Base-by-base conservation (phyloP, 2,797 vertebrate genomes). In the Sebastolobus altivelis region DNA sequence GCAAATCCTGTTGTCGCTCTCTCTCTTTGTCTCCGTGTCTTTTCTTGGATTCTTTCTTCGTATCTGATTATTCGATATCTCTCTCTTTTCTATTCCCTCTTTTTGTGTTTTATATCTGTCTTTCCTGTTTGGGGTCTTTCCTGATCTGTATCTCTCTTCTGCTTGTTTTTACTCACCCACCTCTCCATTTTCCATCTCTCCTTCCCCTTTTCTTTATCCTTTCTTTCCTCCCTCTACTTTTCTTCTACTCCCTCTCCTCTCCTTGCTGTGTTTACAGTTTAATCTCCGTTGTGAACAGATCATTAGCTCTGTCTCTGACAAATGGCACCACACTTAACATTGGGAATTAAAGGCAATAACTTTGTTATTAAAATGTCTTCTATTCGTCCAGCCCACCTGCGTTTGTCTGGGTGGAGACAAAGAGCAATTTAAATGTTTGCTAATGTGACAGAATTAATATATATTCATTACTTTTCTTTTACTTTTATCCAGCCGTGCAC, bases 301-400 rank as follows among this genome's bases (percentile, higher is more conserved):
- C 83, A 86, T 88, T 87, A 90, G 60, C 59, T 69, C 72, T 11
- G 61, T 55, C 65, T 68, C 55, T 85, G 74, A 86, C 25, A 79
- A 87, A 85, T 67, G 49, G 13, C 61, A 5, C 27, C 62, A 2
- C 72, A 63, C 69, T 76, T 87, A 79, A 84, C 68, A 77, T 75
- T 83, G 62, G 55, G 22, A 85, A 88, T 91, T 85, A 87, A 88
- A 86, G 67, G 77, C 49, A 86, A 82, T 75, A 81, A 75, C 46
- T 72, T 60, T 70, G 69, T 84, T 81, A 79, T 86, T 80, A 83
- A 84, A 82, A 85, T 73, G 55, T 35, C 59, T 65, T 66, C 38
- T 60, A 27, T 85, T 88, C 18, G 8, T 83, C 33, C 11, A 25
- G 56, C 76, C 62, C 37, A 74, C 35, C 67, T 84, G 58, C 4